Evolutionary conservation across 2,888 invertebrate species (phyloP), one percentile per base, ranked within the genome.

Genomic region (Rugalucina vietnamica): DNA sequence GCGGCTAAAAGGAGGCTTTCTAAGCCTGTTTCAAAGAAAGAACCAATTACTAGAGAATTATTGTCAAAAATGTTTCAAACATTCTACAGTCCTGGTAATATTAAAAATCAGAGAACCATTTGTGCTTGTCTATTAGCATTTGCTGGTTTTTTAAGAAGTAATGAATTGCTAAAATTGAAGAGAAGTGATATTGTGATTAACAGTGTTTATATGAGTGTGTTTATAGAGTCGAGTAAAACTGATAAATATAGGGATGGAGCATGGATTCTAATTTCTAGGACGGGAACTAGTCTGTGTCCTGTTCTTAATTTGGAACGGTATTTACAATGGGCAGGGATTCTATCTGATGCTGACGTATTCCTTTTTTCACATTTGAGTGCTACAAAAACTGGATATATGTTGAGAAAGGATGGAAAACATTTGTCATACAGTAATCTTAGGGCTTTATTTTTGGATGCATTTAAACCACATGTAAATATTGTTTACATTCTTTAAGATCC

Each of bases 231-330:
- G 0, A 77, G 76, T 69, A 85, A 85, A 29, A 79, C 82, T 1
- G 82, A 82, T 14, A 82, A 76, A 54, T 81, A 81, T 72, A 29
- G 84, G 18, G 60, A 81, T 24, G 81, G 85, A 76, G 50, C 60
- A 27, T 60, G 60, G 60, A 60, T 60, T 27, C n/a, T 60, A 10
- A 60, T 60, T 12, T 60, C 60, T 27, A 71, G 1, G 37, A 76
- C n/a, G 73, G 76, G 2, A 36, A 39, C 5, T 74, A 77, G 24
- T 24, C 27, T 73, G 0, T 81, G 84, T 73, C 84, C 84, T 14
- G 69, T 74, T 39, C 21, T 29, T 14, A 81, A 73, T 43, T 34
- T 77, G n/a, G 34, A 79, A 39, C 14, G 43, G 36, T 79, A 27
- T 18, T 54, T 73, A n/a, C 34, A 27, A n/a, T 78, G 78, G 78